phyloP scores from a whole-genome alignment of 2,113 vertebrate genomes.

The Misgurnus mizolepis region DNA sequence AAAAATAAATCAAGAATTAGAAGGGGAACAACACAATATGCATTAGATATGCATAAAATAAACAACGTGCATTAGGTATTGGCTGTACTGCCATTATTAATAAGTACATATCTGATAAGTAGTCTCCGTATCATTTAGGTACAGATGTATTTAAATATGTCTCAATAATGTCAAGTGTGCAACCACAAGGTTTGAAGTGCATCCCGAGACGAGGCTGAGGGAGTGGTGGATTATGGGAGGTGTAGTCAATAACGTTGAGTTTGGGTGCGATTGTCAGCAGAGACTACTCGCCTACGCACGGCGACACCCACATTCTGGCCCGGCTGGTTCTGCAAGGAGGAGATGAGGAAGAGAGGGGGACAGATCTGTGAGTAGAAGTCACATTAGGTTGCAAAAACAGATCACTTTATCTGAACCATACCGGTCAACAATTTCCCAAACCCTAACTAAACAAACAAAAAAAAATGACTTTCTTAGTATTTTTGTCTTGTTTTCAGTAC shows the following conservation, averaged over 20 bases:
- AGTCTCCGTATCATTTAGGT: background rate
- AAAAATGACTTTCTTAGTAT: no score
- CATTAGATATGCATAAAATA: no score
- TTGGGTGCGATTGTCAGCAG: constrained; percentile 56
- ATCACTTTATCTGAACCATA: background rate
- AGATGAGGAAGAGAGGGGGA: constrained; percentile 32
- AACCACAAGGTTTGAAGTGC: constrained; percentile 9
- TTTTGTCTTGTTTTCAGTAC: no score
- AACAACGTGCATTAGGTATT: background rate
- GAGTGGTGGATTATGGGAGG: constrained; percentile 38
- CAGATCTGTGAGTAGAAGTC: background rate
- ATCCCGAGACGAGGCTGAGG: background rate
- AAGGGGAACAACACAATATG: background rate
- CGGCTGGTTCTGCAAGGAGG: constrained; percentile 44
- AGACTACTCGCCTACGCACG: constrained; percentile 55
- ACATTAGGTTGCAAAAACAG: background rate
- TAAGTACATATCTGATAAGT: background rate
- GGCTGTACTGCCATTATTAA: background rate
- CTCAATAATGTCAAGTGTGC: constrained; percentile 37
- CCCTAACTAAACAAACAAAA: no score
- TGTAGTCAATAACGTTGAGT: constrained; percentile 67
- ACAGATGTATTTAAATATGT: background rate
- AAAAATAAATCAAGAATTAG: constrained; percentile 29
- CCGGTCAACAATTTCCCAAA: no score
- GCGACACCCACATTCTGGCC: constrained; percentile 51